These are phyloP conservation scores for Nothobranchius furzeri DNA, from an alignment of 2,113 vertebrate genomes.

Conservation along the genomic window DNA sequence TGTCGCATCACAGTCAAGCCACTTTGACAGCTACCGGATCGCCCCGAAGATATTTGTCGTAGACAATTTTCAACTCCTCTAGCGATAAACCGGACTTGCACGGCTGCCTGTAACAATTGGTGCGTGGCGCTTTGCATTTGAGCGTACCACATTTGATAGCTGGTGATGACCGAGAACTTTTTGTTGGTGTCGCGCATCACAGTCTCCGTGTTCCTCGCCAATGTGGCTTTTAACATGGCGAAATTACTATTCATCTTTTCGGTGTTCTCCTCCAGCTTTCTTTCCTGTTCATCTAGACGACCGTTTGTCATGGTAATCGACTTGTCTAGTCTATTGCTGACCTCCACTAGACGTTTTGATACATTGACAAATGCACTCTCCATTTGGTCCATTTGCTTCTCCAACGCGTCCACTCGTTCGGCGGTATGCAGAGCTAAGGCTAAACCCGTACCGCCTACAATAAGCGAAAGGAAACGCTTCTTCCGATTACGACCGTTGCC, in stretches of 20 bases:
- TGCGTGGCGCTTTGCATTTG: constrained; percentile 22
- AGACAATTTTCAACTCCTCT: constrained; percentile 21
- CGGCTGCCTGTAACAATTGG: constrained; percentile 2
- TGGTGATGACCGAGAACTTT: constrained; percentile 9
- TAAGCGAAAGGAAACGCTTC: fast-evolving
- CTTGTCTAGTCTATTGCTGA: neutral
- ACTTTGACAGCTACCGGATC: constrained; percentile 1
- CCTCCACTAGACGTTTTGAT: neutral
- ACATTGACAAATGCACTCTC: neutral
- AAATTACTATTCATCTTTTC: constrained; percentile 2
- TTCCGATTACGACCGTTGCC: neutral
- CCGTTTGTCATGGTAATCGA: neutral
- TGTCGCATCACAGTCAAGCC: neutral
- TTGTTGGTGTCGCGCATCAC: constrained; percentile 5
- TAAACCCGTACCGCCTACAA: fast-evolving
- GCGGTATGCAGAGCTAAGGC: neutral
- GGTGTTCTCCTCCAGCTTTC: neutral
- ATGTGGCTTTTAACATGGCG: neutral
- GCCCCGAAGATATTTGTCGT: constrained; percentile 4
- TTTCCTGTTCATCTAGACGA: constrained; percentile 3
- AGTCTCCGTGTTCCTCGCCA: neutral
- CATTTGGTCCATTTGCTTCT: neutral
- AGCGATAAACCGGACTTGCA: constrained; percentile 19
- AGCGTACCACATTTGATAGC: constrained; percentile 35
- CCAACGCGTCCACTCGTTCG: neutral